Evolutionary conservation across 2,888 invertebrate genomes (phyloP).

Genomic region (Lithophane socia): DNA sequence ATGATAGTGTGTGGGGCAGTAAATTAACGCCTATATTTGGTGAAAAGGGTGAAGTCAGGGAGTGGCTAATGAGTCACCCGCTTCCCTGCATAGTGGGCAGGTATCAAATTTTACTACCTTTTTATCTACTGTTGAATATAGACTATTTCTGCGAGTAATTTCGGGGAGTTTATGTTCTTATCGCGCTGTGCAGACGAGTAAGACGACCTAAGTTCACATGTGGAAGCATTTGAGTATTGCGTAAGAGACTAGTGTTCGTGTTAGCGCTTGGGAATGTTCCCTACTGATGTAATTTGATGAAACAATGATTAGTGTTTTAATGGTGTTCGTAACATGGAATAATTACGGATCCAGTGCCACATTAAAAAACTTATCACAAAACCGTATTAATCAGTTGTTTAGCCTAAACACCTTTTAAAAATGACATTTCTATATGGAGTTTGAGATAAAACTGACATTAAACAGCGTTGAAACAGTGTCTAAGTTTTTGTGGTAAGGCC

Average conservation of each 20-base stretch:
- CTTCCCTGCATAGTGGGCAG: conserved; percentile 13
- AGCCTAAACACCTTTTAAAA: too few species aligned
- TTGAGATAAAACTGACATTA: too few species aligned
- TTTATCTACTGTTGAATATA: conserved; percentile 28
- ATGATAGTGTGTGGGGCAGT: conserved; percentile 18
- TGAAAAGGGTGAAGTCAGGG: conserved; percentile 45
- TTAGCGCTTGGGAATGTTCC: background rate
- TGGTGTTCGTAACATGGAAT: background rate
- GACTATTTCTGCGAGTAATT: background rate
- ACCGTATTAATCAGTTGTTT: too few species aligned
- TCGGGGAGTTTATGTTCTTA: conserved; percentile 13
- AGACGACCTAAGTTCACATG: too few species aligned
- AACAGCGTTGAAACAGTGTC: too few species aligned
- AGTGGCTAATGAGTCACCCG: conserved; percentile 56
- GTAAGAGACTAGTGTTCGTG: background rate
- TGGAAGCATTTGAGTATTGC: too few species aligned
- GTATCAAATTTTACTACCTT: conserved; percentile 32
- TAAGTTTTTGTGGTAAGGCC: background rate
- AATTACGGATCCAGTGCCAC: background rate
- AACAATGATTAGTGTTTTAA: background rate
- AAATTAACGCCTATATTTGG: conserved; percentile 46
- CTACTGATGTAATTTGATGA: background rate
- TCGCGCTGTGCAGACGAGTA: conserved; percentile 5
- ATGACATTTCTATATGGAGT: too few species aligned
- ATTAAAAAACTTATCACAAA: background rate